A percentile compares a stretch with the other conserved stretches of the same genome.
Evolutionary conservation across 2,888 invertebrate genomes (phyloP).

Genomic region (Furcula furcula): DNA sequence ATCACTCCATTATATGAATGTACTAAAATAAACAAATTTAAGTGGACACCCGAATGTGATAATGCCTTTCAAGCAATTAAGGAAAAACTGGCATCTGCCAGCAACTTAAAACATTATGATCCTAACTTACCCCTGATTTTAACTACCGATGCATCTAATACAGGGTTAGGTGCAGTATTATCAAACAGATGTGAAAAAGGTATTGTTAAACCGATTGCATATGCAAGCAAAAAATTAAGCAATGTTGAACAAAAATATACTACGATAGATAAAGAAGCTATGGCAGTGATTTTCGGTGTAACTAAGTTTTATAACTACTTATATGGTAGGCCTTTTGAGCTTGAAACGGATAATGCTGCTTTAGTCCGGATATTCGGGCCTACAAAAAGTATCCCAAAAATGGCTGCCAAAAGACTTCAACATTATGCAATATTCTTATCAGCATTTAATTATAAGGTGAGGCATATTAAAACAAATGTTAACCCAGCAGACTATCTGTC

Average conservation of each 20-base stretch:
- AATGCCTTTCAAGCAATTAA: not conserved
- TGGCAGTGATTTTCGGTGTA: constrained; percentile 1
- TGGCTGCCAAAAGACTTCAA: constrained; percentile 32
- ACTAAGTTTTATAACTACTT: not conserved
- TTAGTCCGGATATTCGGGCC: constrained; percentile 33
- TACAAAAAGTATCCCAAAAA: constrained; percentile 34
- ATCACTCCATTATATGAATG: not conserved
- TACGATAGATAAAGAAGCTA: constrained; percentile 2
- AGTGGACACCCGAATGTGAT: not conserved
- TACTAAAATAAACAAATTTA: not conserved
- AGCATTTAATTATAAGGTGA: constrained; percentile 1
- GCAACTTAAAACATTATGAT: not conserved
- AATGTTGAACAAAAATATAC: not conserved
- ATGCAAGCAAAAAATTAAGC: not conserved
- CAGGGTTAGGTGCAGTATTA: not conserved
- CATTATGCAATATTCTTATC: constrained; percentile 25
- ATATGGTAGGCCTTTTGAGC: not conserved
- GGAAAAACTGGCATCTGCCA: not conserved
- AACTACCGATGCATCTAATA: not conserved
- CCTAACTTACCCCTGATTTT: not conserved
- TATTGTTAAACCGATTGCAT: not conserved
- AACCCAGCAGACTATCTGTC: not conserved
- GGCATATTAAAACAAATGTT: not conserved
- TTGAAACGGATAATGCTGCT: constrained; percentile 24
- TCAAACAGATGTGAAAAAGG: not conserved